Evolutionary conservation across 1,140 invertebrate species (phyloP), one percentile per base, ranked within the genome.

Genomic region (Drosophila bifasciata): DNA sequence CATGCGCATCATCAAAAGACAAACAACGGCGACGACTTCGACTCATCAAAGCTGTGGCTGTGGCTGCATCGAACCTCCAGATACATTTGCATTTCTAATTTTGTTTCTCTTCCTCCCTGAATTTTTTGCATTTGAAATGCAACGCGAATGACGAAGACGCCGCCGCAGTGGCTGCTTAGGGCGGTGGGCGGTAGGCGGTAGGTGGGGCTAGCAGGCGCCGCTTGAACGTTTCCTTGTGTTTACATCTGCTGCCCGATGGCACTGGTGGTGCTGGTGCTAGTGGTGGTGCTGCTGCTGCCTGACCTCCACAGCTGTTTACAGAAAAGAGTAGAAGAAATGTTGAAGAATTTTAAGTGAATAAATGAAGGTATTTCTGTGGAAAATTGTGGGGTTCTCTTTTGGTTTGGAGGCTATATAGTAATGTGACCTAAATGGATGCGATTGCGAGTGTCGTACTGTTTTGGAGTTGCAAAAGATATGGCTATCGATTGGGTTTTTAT

Each of bases 21-120:
- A 73, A 76, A 61, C 68, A 70, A 32, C 46, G 49, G 25, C 32
- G 43, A 32, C 44, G 28, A 39, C 63, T 51, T 57, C 57, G 52
- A 53, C 61, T 75, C 61, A 76, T 69, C 62, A 66, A 59, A 73
- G 70, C 70, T 36, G 11, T 13, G 3, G 32, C 32, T 36, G 11
- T 36, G 66, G 53, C 66, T 70, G 67, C 67, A 58, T 70, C 64
- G 62, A 55, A 68, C 40, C 43, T 59, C 64, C 36, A 16, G 21
- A 45, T 64, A 76, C 75, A 88, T 88, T 88, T 89, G 83, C 83
- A 88, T 88, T 88, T 88, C 83, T 83, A 88, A 88, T 88, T 88
- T 85, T 43, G 3, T 6, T 13, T 13, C 7, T 19, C 36, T 51
- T 39, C 19, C 32, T 72, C 61, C 17, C 58, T 43, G 43, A 19